Conservation (phyloP, 1,140 invertebrate species). For the Battus philenor region DNA sequence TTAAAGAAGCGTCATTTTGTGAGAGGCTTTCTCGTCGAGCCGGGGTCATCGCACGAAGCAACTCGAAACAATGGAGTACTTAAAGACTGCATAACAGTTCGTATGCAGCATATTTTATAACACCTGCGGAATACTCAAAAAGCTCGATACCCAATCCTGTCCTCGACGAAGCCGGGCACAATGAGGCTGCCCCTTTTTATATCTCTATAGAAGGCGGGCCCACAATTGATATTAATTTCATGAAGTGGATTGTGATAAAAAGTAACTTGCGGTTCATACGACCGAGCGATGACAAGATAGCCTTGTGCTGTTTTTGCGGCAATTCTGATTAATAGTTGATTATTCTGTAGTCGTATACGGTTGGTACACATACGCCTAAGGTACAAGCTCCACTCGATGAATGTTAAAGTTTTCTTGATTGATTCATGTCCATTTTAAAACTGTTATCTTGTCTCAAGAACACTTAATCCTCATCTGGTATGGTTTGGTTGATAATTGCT, state of each 20-base stretch:
- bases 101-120: conserved; percentile 26
- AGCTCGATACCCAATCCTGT: conserved; percentile 28
- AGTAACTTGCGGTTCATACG: conserved; percentile 26
- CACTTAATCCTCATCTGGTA: conserved; percentile 1
- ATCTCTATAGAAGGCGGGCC: conserved; percentile 32
- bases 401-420: conserved; percentile 2
- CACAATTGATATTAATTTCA: conserved; percentile 68
- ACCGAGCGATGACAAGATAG: conserved; percentile 31
- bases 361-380: conserved; percentile 7
- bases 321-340: conserved; percentile 31
- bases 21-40: conserved; percentile 5
- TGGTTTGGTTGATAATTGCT: conserved; percentile 4
- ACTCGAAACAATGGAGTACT: conserved; percentile 25
- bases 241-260: conserved; percentile 48
- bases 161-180: conserved; percentile 21
- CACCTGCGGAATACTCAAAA: conserved; percentile 40
- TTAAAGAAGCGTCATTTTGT: background rate
- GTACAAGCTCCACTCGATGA: background rate
- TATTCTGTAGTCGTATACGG: conserved; percentile 20
- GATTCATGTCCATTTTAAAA: conserved; percentile 11
- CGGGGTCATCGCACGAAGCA: conserved; percentile 20
- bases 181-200: conserved; percentile 39
- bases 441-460: conserved; percentile 11
- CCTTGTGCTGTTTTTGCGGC: conserved; percentile 34
- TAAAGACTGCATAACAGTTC: conserved; percentile 1